phyloP scores from a whole-genome alignment of 2,797 vertebrate species.

The Phataginus tricuspis region DNA sequence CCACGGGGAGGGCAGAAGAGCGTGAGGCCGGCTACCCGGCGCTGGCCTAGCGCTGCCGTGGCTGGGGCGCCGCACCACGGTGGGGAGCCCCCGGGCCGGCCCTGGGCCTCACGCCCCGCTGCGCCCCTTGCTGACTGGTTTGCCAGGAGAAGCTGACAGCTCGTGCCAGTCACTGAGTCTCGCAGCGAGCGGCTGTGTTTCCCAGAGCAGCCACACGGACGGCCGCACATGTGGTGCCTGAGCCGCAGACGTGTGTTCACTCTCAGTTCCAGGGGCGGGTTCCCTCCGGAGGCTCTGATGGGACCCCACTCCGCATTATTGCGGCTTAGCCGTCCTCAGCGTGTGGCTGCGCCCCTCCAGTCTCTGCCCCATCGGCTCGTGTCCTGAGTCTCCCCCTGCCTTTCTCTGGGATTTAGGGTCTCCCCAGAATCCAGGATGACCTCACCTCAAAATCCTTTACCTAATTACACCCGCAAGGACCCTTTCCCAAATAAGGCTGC shows the following conservation, averaged over 20 bases:
- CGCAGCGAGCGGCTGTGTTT: fast-evolving
- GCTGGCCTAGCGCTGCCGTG: background rate
- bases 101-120: background rate
- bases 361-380: fast-evolving
- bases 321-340: background rate
- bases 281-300: background rate
- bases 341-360: fast-evolving
- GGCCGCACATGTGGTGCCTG: background rate
- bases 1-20: background rate
- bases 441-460: background rate
- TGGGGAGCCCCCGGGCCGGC: too few species aligned
- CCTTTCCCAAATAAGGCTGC: fast-evolving
- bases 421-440: background rate
- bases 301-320: background rate
- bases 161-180: background rate
- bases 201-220: background rate
- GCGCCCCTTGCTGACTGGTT: background rate
- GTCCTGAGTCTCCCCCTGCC: too few species aligned
- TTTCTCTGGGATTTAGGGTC: background rate
- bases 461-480: background rate
- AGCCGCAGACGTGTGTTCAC: background rate
- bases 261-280: background rate
- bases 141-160: background rate
- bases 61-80: background rate
- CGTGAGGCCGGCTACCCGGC: fast-evolving